Evolutionary conservation across 2,113 vertebrate species (phyloP).

Genomic region (Plestiodon gilberti): DNA sequence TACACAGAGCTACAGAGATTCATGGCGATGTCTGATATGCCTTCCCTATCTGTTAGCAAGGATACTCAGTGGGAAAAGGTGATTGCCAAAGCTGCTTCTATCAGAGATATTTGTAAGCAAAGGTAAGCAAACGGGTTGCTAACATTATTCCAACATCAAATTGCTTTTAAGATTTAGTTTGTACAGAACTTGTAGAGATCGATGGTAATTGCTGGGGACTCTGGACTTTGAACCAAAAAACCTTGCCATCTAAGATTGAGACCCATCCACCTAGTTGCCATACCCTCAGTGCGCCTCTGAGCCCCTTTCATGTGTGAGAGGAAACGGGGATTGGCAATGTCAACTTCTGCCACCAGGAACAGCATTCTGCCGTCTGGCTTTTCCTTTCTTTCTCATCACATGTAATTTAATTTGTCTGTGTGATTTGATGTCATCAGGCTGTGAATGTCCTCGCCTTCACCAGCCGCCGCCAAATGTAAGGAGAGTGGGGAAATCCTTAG

Average conservation of each 20-base stretch:
- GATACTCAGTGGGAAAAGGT: conserved; percentile 91
- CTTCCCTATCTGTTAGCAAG: conserved; percentile 78
- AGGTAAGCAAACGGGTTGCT: conserved; percentile 76
- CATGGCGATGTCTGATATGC: conserved; percentile 78
- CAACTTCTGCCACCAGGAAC: too few relatives aligned
- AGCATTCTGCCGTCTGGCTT: too few relatives aligned
- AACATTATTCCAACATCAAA: not conserved
- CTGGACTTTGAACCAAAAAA: not conserved
- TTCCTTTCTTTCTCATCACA: too few relatives aligned
- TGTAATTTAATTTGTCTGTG: too few relatives aligned
- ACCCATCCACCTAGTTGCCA: not conserved
- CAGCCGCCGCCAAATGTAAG: too few relatives aligned
- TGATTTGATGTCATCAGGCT: too few relatives aligned
- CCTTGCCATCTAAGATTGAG: not conserved
- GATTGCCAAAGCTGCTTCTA: conserved; percentile 88
- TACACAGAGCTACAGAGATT: conserved; percentile 92
- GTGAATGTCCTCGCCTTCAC: too few relatives aligned
- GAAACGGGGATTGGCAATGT: not conserved
- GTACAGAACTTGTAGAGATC: conserved; percentile 89
- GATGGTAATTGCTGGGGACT: conserved; percentile 63
- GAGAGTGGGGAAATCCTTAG: too few relatives aligned
- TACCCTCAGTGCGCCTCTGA: too few relatives aligned
- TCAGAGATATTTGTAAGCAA: conserved; percentile 91
- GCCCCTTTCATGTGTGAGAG: not conserved
- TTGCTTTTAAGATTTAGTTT: conserved; percentile 85